These are phyloP conservation scores for Drosophila ercepeae DNA, from an alignment of 1,140 invertebrate species.

Conservation along the genomic window DNA sequence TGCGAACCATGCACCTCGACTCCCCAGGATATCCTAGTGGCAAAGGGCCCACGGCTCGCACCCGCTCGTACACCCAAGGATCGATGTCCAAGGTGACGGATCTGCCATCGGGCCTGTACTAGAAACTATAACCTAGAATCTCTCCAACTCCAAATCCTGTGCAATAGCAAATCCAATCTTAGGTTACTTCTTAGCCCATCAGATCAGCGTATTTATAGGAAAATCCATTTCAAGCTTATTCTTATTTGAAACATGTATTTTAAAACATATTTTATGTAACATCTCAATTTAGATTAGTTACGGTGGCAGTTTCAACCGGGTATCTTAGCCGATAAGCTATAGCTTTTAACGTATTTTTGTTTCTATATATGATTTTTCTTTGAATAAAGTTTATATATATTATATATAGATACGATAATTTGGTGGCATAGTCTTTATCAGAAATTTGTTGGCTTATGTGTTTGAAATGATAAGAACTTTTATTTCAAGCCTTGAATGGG, in stretches of 20 bases:
- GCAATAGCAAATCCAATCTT: constrained; percentile 54
- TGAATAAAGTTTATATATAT: constrained; percentile 31
- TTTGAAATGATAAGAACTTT: constrained; percentile 3
- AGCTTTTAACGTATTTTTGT: constrained; percentile 26
- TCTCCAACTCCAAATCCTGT: constrained; percentile 42
- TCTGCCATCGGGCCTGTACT: constrained; percentile 89
- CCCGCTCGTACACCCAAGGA: constrained; percentile 72
- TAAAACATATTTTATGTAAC: constrained; percentile 14
- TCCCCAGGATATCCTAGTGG: constrained; percentile 21
- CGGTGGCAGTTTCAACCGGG: constrained; percentile 75
- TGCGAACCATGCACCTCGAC: constrained; percentile 65
- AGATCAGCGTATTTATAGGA: constrained; percentile 32
- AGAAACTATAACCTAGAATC: constrained; percentile 83
- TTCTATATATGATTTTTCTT: constrained; percentile 20
- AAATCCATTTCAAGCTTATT: constrained; percentile 1
- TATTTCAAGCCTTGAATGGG: neutral
- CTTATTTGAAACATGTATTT: too few relatives aligned
- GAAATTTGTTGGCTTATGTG: neutral
- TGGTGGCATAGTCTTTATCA: neutral
- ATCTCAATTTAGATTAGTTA: constrained; percentile 46
- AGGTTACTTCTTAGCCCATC: constrained; percentile 11
- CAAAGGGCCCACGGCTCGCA: constrained; percentile 53
- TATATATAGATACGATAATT: neutral
- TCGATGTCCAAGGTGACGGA: constrained; percentile 89
- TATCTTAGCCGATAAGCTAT: constrained; percentile 51